phyloP scores from a whole-genome alignment of 2,797 vertebrate genomes.

The Lepilemur ruficaudatus region DNA sequence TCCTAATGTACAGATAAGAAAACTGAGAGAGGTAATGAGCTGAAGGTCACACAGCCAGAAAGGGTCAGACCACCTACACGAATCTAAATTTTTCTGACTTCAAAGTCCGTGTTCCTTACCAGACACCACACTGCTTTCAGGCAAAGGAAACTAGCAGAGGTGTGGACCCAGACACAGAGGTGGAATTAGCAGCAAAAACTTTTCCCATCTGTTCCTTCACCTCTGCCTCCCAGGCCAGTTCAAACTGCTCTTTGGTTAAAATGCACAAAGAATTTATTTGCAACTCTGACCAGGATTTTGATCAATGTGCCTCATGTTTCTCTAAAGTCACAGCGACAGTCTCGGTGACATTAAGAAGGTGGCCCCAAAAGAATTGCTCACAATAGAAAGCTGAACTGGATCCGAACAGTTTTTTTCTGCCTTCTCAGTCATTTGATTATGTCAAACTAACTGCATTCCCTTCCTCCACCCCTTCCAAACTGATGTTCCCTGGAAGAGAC shows the following conservation, averaged over 20 bases:
- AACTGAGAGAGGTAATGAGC: background rate
- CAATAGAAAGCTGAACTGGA: background rate
- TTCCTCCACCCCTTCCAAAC: background rate
- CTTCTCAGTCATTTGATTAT: background rate
- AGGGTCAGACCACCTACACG: background rate
- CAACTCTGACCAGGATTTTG: background rate
- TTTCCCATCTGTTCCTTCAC: background rate
- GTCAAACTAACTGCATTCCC: background rate
- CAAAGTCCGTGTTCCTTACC: background rate
- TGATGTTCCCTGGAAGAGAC: background rate
- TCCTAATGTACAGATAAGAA: background rate
- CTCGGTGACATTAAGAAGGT: background rate
- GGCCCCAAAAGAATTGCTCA: background rate
- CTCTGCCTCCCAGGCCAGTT: background rate
- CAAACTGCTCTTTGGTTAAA: conserved; percentile 68
- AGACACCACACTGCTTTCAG: background rate
- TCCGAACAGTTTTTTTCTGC: background rate
- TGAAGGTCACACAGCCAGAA: background rate
- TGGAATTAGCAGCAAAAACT: background rate
- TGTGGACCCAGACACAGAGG: background rate
- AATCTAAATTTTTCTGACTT: background rate
- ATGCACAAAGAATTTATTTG: conserved; percentile 56
- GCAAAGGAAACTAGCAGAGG: background rate
- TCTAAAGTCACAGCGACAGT: background rate
- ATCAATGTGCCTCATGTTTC: background rate